Evolutionary conservation across 2,888 invertebrate species (phyloP).

Genomic region (Thecophora atra): DNA sequence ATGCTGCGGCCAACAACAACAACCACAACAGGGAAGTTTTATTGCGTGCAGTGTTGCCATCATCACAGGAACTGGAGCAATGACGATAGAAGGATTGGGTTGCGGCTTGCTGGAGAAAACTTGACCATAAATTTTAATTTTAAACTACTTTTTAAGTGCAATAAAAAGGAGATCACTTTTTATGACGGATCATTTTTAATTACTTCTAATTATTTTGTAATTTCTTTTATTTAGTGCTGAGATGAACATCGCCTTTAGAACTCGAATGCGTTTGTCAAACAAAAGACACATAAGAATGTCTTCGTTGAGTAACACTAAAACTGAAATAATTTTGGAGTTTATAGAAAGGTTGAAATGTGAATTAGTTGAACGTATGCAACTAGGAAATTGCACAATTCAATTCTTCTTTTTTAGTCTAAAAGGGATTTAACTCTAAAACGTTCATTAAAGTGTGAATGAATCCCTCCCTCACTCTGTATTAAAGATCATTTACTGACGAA

Average conservation of each 20-base stretch:
- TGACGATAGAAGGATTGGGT: conserved; percentile 15
- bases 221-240: neutral
- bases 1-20: neutral
- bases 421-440: too few relatives aligned
- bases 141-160: conserved; percentile 8
- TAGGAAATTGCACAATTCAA: too few relatives aligned
- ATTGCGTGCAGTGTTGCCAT: conserved; percentile 11
- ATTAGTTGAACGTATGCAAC: neutral
- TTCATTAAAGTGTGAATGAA: too few relatives aligned
- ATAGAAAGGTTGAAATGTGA: too few relatives aligned
- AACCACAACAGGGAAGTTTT: neutral
- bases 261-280: too few relatives aligned
- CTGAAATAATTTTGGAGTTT: too few relatives aligned
- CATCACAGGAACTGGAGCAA: neutral
- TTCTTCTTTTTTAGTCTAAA: too few relatives aligned
- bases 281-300: too few relatives aligned
- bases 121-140: neutral
- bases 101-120: neutral
- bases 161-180: neutral
- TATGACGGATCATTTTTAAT: neutral
- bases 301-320: too few relatives aligned
- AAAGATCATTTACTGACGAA: too few relatives aligned
- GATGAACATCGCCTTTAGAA: too few relatives aligned
- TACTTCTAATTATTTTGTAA: neutral
- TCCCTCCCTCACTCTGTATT: too few relatives aligned